Evolutionary conservation across 2,797 vertebrate species (phyloP).

Genomic region (Danio choprae): DNA sequence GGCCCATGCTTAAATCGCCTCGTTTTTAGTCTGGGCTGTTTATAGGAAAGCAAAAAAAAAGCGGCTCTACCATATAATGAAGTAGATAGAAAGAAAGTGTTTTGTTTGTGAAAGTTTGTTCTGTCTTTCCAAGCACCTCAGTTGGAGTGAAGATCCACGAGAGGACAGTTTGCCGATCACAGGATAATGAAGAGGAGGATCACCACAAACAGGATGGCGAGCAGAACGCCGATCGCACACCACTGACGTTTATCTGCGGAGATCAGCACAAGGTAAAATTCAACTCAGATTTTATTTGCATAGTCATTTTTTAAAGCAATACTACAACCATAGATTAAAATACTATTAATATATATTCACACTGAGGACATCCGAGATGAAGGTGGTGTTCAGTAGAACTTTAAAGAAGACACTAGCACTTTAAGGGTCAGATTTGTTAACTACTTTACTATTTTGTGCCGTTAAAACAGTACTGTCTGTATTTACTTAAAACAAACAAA

Average conservation of each 20-base stretch:
- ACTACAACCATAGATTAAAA: not conserved
- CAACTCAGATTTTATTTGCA: not conserved
- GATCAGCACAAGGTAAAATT: not conserved
- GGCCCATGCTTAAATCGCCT: not conserved
- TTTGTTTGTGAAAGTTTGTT: constrained; percentile 15
- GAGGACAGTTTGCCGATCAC: constrained; percentile 72
- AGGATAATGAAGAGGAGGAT: constrained; percentile 90
- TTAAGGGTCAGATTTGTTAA: no score
- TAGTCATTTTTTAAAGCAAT: not conserved
- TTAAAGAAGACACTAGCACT: no score
- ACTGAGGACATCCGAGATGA: no score
- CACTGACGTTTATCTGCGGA: constrained; percentile 93
- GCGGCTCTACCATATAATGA: constrained; percentile 16
- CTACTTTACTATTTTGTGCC: no score
- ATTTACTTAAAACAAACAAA: no score
- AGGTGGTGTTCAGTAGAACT: no score
- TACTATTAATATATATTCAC: no score
- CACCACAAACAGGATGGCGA: constrained; percentile 88
- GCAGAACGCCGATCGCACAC: constrained; percentile 92
- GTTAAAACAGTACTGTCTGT: no score
- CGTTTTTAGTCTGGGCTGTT: constrained; percentile 31
- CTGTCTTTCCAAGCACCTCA: constrained; percentile 36
- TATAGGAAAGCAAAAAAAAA: constrained; percentile 22
- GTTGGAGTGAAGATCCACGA: constrained; percentile 2
- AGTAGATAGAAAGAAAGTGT: constrained; percentile 19